Percentiles rank a stretch among this genome's conserved stretches.
These are phyloP conservation scores for Lethocerus indicus DNA, from an alignment of 1,140 invertebrate species.

Conservation along the genomic window DNA sequence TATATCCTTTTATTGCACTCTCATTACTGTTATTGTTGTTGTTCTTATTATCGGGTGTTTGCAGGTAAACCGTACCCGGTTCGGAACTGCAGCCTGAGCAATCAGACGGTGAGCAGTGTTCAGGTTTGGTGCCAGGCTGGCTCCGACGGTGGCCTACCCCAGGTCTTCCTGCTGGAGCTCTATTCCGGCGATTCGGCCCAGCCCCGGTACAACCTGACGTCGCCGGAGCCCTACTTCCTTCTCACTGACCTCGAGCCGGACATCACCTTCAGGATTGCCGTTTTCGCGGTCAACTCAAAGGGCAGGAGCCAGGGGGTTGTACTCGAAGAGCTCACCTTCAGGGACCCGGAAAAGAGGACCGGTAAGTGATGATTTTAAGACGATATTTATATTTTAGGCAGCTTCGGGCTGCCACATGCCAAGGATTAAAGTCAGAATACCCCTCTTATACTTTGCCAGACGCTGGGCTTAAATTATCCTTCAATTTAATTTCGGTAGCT, in stretches of 20 bases:
- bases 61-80: slow-evolving; percentile 55
- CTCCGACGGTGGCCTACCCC: slow-evolving; percentile 70
- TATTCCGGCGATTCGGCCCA: slow-evolving; percentile 36
- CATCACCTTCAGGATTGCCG: slow-evolving; percentile 49
- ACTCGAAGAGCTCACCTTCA: slow-evolving; percentile 54
- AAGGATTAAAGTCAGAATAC: not conserved
- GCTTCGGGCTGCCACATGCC: not conserved
- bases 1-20: too few relatives aligned
- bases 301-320: slow-evolving; percentile 49
- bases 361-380: slow-evolving; percentile 32
- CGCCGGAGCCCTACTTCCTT: slow-evolving; percentile 44
- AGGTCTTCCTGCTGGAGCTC: slow-evolving; percentile 61
- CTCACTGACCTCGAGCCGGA: slow-evolving; percentile 55
- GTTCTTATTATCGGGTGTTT: too few relatives aligned
- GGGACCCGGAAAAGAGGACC: slow-evolving; percentile 62
- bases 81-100: slow-evolving; percentile 53
- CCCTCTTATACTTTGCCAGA: too few relatives aligned
- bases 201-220: slow-evolving; percentile 44
- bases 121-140: slow-evolving; percentile 56
- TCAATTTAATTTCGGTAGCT: too few relatives aligned
- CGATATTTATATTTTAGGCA: not conserved
- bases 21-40: too few relatives aligned
- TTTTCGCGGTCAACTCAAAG: slow-evolving; percentile 63
- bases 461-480: too few relatives aligned
- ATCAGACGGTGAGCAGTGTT: slow-evolving; percentile 53